Base-by-base conservation (phyloP, 2,113 vertebrate species). In the Hiodon alosoides region DNA sequence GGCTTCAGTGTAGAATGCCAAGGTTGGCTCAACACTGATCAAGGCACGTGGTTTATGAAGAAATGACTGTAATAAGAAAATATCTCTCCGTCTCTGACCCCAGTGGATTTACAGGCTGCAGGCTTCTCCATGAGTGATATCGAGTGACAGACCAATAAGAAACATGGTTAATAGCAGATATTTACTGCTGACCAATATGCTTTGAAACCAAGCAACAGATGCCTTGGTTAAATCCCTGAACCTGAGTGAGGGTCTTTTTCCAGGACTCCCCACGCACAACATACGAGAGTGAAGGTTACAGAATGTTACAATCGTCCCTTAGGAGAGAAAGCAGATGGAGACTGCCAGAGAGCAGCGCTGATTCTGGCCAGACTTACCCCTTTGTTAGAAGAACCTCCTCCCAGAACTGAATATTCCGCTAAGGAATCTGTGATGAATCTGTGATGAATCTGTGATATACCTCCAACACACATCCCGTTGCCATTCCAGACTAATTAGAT, bases 251-350 rank as follows among this genome's bases (percentile, higher is more conserved):
- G 31, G 17, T 53, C 16, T 17, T 55, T 50, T 66, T 52, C 46
- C 4, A 31, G 55, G 7, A 31, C 53, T 67, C n/a, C 64, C 65
- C 73, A 58, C 5, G 47, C 13, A 16, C 54, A 17, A 17, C 31
- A 55, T 59, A 17, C 54, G 52, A 48, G 53, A 31, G n/a, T 11
- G 53, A 67, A 7, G 52, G 50, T 74, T 61, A 48, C 57, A 46
- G 60, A 64, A 53, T 47, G 57, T 72, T 72, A 31, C 73, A 51
- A 10, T 3, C 65, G 50, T 11, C 54, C 65, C 70, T n/a, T 16
- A 68, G 64, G 73, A 74, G 73, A 57, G 48, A 31, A 55, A 67
- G 54, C 64, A 74, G 31, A 67, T 67, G 64, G 46, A 53, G 54
- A 47, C 64, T 57, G 53, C 54, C 11, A 59, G 53, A 59, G 7